Base-by-base conservation (phyloP, 2,888 invertebrate species). In the Ophion ventricosus region DNA sequence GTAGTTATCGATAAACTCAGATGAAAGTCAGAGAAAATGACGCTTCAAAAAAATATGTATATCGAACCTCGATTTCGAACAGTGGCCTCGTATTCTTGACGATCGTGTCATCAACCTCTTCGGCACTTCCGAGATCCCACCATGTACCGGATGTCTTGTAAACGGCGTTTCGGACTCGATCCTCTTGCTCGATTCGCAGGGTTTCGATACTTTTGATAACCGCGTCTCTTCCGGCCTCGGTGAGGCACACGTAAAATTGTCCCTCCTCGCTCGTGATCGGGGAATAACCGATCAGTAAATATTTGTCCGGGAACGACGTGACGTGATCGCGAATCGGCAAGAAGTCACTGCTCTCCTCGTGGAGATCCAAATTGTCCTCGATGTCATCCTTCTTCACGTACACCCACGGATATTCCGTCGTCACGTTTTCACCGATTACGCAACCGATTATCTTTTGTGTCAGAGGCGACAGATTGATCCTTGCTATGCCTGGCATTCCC, bases 341-440 rank as follows among this genome's bases (percentile, higher is more conserved):
- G 85, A 95, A 95, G 74, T 95, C 95, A 8, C 94, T 94, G 81
- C 92, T 93, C 82, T 94, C 95, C 20, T 94, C 95, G 63, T 95
- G 94, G 0, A 94, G 85, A 2, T 95, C 95, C 69, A 97, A 94
- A 75, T 95, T 94, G 88, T 97, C 96, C 72, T 95, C 94, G 1
- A 97, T 93, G 64, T 94, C 93, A 49, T 95, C 94, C 91, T 95
- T 97, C 25, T 93, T 93, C 0, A 97, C 93, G 83, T 94, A 94
- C 84, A 96, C 96, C 97, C 97, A 97, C 0, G 97, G 97, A 89
- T 95, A 95, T 91, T 97, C 97, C 23, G 95, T 95, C 0, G 95
- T 96, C 0, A 97, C 95, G 90, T 97, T 95, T 56, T 95, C 94
- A 0, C 96, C 97, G 61, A 97, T 95, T 1, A 95, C 94, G 87